These are phyloP conservation scores for Aurelia sp. DNA, from an alignment of 30 jellyfish, hydroid and myxozoan genomes.

Conservation along the genomic window DNA sequence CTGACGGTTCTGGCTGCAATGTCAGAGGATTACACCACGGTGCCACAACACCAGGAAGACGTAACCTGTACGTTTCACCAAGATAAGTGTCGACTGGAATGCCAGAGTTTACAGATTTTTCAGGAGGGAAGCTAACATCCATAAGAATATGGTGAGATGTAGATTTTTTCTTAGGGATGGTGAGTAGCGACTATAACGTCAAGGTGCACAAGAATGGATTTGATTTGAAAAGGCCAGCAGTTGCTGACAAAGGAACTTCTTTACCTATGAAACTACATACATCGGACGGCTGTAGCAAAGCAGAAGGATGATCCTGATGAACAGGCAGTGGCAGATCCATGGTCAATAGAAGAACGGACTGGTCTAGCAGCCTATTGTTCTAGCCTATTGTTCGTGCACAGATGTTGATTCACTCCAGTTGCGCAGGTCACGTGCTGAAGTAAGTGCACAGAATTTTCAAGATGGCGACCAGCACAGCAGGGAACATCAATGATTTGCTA, in stretches of 20 bases:
- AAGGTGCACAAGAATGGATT: background rate
- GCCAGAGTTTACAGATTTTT: background rate
- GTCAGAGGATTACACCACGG: no score
- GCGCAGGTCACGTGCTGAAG: slow-evolving; percentile 21
- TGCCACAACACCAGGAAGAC: no score
- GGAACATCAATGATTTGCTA: background rate
- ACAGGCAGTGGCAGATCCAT: no score
- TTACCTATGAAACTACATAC: background rate
- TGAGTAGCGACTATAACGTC: no score
- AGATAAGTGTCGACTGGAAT: background rate
- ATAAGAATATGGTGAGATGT: background rate
- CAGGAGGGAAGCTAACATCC: background rate
- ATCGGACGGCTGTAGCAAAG: background rate
- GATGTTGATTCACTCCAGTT: slow-evolving; percentile 16
- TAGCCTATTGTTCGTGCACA: slow-evolving; percentile 22
- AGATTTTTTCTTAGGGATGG: background rate
- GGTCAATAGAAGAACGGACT: no score
- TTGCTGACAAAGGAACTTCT: background rate
- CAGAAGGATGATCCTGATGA: background rate
- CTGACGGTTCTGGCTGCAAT: no score
- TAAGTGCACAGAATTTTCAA: slow-evolving; percentile 31
- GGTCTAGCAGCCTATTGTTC: no score
- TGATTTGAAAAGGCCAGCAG: background rate
- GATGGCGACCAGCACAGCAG: slow-evolving; percentile 21
- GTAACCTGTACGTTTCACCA: background rate